Conservation (phyloP, 2,797 vertebrate genomes). For the Alauda arvensis region DNA sequence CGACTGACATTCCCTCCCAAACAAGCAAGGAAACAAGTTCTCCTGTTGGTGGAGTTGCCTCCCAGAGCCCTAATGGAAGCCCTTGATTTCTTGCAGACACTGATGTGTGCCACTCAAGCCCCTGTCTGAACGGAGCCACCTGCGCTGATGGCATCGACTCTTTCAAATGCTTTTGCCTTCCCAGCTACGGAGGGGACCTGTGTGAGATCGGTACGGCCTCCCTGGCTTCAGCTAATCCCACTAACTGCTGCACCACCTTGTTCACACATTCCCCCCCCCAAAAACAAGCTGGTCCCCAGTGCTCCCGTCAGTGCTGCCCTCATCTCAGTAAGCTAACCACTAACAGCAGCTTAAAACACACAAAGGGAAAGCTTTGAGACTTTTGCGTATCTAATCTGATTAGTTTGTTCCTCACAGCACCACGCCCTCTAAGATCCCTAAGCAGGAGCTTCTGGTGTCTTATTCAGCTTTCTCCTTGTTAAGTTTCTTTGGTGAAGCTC, state of each 20-base stretch:
- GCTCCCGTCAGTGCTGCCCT: not conserved
- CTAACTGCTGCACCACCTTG: conserved; percentile 70
- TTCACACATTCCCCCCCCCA: not conserved
- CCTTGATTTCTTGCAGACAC: conserved; percentile 94
- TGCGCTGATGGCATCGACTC: conserved; percentile 88
- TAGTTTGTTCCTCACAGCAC: not conserved
- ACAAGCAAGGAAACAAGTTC: conserved; percentile 31
- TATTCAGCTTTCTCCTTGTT: not conserved
- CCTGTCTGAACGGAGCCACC: conserved; percentile 97
- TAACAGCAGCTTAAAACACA: conserved; percentile 33
- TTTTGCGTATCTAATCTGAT: not conserved
- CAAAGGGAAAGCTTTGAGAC: not conserved
- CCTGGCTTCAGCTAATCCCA: conserved; percentile 90
- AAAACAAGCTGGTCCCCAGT: conserved; percentile 44
- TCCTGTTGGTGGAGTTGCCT: conserved; percentile 55
- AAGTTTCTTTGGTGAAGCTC: not conserved
- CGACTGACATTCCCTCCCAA: not conserved
- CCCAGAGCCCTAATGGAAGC: conserved; percentile 82
- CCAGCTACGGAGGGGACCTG: conserved; percentile 95
- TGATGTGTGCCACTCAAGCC: conserved; percentile 93
- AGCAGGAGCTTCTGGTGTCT: not conserved
- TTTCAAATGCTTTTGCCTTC: conserved; percentile 99
- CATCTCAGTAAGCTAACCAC: conserved; percentile 39
- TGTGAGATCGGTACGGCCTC: conserved; percentile 94
- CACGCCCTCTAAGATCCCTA: not conserved